These are phyloP conservation scores for Heliconius sara DNA, from an alignment of 2,888 invertebrate genomes.

Conservation along the genomic window DNA sequence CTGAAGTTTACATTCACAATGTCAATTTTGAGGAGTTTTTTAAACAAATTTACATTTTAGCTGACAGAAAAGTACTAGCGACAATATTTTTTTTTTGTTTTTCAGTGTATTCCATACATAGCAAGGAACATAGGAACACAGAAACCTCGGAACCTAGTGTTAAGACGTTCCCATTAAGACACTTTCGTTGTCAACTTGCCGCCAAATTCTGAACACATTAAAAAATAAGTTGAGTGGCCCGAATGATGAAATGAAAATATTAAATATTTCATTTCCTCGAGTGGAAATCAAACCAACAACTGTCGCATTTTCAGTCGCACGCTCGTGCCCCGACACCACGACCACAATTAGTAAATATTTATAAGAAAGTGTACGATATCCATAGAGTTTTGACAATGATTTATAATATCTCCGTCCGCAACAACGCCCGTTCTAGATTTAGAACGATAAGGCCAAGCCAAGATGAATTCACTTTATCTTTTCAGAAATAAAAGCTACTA, in stretches of 20 bases:
- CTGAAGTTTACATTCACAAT: conserved; percentile 4
- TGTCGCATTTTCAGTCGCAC: no score
- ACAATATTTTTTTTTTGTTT: no score
- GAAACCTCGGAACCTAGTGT: no score
- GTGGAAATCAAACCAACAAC: no score
- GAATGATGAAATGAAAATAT: no score
- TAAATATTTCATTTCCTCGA: no score
- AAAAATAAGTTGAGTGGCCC: no score
- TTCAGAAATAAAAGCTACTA: conserved; percentile 42
- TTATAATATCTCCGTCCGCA: conserved; percentile 49
- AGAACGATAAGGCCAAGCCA: conserved; percentile 46
- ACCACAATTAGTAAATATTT: conserved; percentile 64
- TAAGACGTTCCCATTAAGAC: no score
- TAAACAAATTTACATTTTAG: conserved; percentile 31
- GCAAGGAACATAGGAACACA: no score
- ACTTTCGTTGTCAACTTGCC: no score
- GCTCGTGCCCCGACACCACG: conserved; percentile 11
- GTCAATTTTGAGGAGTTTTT: conserved; percentile 30
- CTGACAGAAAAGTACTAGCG: conserved; percentile 45
- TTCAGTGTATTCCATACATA: no score
- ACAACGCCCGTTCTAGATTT: conserved; percentile 46
- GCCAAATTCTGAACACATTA: no score
- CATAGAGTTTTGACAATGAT: conserved; percentile 55
- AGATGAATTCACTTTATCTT: conserved; percentile 44
- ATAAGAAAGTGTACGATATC: conserved; percentile 57